Percentiles rank a stretch among this genome's conserved stretches.
Conservation (phyloP, 1,140 invertebrate genomes). For the Drosophila subpulchrella region DNA sequence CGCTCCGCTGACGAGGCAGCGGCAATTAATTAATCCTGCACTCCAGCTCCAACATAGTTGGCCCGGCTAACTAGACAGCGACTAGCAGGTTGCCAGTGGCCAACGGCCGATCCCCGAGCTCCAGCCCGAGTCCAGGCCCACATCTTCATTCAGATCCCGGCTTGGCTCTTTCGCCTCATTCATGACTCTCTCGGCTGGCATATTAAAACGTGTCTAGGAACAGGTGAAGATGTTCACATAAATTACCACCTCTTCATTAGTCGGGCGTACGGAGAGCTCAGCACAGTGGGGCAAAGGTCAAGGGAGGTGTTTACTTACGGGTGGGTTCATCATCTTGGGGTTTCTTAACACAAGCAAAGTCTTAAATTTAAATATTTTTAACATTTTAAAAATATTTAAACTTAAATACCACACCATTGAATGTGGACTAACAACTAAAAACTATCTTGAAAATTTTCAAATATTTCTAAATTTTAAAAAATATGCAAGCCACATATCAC, state of each 20-base stretch:
- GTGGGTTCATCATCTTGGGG: neutral
- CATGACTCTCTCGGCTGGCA: conserved; percentile 53
- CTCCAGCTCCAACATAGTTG: conserved; percentile 30
- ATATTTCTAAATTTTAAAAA: too few species aligned
- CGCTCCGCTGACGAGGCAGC: conserved; percentile 44
- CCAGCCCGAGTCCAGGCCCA: conserved; percentile 23
- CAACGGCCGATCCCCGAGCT: conserved; percentile 1
- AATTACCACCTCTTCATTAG: conserved; percentile 83
- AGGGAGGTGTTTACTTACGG: neutral
- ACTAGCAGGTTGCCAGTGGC: conserved; percentile 41
- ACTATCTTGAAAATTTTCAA: too few species aligned
- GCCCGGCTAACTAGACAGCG: conserved; percentile 48
- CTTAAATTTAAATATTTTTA: too few species aligned
- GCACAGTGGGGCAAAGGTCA: conserved; percentile 41
- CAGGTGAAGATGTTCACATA: conserved; percentile 82
- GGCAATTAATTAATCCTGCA: conserved; percentile 82
- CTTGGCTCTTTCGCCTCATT: conserved; percentile 46
- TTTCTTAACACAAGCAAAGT: too few species aligned
- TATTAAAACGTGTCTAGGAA: conserved; percentile 78
- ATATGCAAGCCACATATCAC: too few species aligned
- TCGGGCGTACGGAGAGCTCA: conserved; percentile 30
- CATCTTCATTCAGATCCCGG: conserved; percentile 64
- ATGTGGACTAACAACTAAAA: too few species aligned
- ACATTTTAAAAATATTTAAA: too few species aligned
- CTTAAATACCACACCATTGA: too few species aligned